phyloP scores from a whole-genome alignment of 2,113 vertebrate genomes.

The Chaetops frenatus region DNA sequence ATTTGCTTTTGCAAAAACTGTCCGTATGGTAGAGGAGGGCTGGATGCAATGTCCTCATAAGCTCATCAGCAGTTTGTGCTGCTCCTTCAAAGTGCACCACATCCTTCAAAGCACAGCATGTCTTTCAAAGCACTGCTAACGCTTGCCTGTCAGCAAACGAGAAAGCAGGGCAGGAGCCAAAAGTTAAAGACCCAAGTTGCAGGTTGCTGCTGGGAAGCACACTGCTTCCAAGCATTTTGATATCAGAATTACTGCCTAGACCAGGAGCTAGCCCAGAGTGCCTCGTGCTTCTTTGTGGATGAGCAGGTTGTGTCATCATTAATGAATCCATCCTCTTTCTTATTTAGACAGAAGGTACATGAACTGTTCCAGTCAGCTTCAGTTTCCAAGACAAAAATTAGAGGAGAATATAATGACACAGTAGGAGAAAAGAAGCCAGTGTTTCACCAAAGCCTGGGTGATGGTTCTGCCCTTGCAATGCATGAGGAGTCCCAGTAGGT shows the following conservation, averaged over 20 bases:
- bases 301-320: not conserved
- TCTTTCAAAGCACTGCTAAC: not conserved
- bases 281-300: not conserved
- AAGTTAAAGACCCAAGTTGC: not conserved
- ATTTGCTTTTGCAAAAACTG: not conserved
- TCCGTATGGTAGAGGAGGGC: not conserved
- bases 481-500: not conserved
- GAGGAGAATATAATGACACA: not conserved
- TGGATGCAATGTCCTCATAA: not conserved
- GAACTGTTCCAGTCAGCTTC: not conserved
- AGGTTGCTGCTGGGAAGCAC: not conserved
- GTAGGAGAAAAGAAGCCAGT: not conserved
- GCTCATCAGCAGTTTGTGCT: not conserved
- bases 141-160: not conserved
- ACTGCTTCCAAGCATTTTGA: not conserved
- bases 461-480: not conserved
- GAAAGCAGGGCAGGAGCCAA: not conserved
- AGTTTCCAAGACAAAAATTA: not conserved
- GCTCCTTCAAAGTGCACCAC: not conserved
- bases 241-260: not conserved
- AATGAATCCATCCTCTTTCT: conserved; percentile 4
- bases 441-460: not conserved
- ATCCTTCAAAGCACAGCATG: conserved; percentile 14
- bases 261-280: not conserved
- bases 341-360: not conserved